Conservation (phyloP, 2,888 invertebrate species). For the Boloria selene region DNA sequence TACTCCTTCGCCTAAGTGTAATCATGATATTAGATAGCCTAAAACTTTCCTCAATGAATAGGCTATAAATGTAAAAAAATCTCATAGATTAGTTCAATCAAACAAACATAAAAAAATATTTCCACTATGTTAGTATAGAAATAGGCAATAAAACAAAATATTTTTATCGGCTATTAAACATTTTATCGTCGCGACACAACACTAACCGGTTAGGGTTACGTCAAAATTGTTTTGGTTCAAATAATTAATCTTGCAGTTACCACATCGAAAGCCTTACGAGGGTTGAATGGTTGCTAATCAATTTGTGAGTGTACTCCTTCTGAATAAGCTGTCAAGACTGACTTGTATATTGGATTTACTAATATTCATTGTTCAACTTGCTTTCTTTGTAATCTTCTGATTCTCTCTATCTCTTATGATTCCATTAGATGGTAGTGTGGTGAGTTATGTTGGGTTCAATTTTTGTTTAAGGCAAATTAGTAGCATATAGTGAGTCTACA, state of each 20-base stretch:
- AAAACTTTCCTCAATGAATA: too few species aligned
- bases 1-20: too few species aligned
- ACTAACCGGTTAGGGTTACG: constrained; percentile 42
- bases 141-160: too few species aligned
- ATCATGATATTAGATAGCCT: too few species aligned
- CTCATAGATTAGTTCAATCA: too few species aligned
- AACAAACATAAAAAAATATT: too few species aligned
- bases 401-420: constrained; percentile 6
- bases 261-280: constrained; percentile 62
- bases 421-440: background rate
- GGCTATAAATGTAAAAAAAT: too few species aligned
- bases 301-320: constrained; percentile 59
- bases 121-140: too few species aligned
- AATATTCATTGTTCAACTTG: constrained; percentile 36
- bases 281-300: constrained; percentile 62
- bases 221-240: constrained; percentile 61
- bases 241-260: constrained; percentile 75
- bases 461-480: too few species aligned
- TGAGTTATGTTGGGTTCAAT: too few species aligned
- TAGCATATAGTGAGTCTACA: too few species aligned
- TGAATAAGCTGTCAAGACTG: constrained; percentile 47
- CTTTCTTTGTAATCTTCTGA: constrained; percentile 13
- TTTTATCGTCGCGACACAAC: constrained; percentile 48
- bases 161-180: background rate
- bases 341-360: constrained; percentile 36